phyloP scores from a whole-genome alignment of 2,888 invertebrate species.

The Xestia sexstrigata region DNA sequence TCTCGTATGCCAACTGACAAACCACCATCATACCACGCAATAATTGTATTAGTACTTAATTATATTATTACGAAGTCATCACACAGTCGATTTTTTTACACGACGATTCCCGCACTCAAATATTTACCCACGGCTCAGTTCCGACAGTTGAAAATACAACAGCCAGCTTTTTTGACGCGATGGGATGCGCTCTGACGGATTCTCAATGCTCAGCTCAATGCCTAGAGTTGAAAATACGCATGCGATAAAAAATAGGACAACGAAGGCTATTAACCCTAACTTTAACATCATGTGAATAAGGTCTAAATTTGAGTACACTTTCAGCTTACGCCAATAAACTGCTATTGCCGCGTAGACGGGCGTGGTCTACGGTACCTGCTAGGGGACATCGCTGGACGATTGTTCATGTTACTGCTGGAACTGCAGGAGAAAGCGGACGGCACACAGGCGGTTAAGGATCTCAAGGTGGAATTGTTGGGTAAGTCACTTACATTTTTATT shows the following conservation, averaged over 20 bases:
- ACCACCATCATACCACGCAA: not conserved
- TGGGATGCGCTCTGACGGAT: not conserved
- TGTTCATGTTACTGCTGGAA: slow-evolving; percentile 98
- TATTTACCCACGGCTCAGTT: not conserved
- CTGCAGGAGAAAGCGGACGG: slow-evolving; percentile 95
- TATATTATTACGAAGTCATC: not conserved
- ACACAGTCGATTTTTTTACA: not conserved
- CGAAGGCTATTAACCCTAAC: not conserved
- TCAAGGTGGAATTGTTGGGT: slow-evolving; percentile 98
- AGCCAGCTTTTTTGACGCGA: not conserved
- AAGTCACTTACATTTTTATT: slow-evolving; percentile 65
- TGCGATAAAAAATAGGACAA: not conserved
- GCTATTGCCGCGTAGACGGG: slow-evolving; percentile 98
- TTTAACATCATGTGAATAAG: fast-evolving
- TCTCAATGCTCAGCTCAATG: not conserved
- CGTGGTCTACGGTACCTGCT: slow-evolving; percentile 97
- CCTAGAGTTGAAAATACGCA: not conserved
- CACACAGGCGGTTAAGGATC: slow-evolving; percentile 95
- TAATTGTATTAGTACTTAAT: not conserved
- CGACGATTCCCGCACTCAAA: not conserved
- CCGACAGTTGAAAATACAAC: not conserved
- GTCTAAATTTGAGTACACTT: slow-evolving; percentile 28
- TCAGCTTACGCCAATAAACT: slow-evolving; percentile 97
- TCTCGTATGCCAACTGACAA: not conserved
- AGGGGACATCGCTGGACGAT: slow-evolving; percentile 98